Percentiles rank a stretch among this genome's conserved stretches.
phyloP scores from a whole-genome alignment of 2,797 vertebrate genomes.

The Brotula barbata region DNA sequence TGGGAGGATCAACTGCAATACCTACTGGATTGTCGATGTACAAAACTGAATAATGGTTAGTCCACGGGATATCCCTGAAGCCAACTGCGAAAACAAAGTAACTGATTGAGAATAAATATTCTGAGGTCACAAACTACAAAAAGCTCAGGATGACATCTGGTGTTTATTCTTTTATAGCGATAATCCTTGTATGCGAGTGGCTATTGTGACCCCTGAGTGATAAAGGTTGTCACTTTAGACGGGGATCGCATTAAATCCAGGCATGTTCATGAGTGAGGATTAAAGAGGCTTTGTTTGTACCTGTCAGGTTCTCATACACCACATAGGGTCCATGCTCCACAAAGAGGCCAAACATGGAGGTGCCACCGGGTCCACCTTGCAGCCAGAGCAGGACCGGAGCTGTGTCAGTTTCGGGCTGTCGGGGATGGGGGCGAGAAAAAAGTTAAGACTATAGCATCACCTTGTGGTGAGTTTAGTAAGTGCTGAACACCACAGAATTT shows the following conservation, averaged over 20 bases:
- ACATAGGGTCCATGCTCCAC: constrained; percentile 89
- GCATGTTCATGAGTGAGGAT: no score
- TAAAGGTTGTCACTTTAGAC: no score
- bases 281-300: constrained; percentile 63
- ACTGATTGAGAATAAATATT: no score
- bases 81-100: constrained; percentile 73
- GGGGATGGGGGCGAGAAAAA: neutral
- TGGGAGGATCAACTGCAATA: constrained; percentile 12
- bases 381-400: constrained; percentile 89
- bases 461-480: constrained; percentile 37
- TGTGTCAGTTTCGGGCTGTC: constrained; percentile 63
- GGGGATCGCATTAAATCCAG: no score
- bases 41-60: constrained; percentile 81
- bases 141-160: neutral
- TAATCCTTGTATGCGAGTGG: no score
- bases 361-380: constrained; percentile 86
- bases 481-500: neutral
- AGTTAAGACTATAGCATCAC: constrained; percentile 43
- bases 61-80: constrained; percentile 80
- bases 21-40: constrained; percentile 84
- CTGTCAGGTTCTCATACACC: constrained; percentile 82
- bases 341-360: constrained; percentile 91
- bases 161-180: no score
- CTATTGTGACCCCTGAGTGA: no score
- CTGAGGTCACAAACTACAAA: neutral